Evolutionary conservation across 37 sponge, comb jelly and placozoan genomes (phyloP).

Genomic region (Halichondria panicea): DNA sequence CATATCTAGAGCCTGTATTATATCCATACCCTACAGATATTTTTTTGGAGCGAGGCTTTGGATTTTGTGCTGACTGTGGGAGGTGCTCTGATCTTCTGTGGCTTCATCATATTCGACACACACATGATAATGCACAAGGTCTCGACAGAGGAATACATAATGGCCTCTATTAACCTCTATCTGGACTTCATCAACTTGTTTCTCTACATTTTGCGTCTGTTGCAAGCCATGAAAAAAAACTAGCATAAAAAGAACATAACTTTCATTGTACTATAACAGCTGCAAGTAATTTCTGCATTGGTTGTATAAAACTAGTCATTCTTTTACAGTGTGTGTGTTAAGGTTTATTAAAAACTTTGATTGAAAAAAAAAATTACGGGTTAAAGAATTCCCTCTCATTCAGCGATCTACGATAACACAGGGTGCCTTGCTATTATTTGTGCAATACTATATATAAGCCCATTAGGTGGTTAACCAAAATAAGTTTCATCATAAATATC

Average conservation of each 20-base stretch:
- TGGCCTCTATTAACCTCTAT: slow-evolving; percentile 95
- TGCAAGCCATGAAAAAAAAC: slow-evolving; percentile 53
- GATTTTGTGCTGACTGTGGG: slow-evolving; percentile 87
- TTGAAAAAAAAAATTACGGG: background rate
- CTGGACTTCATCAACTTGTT: slow-evolving; percentile 96
- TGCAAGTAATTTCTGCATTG: too few species aligned
- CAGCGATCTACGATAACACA: too few species aligned
- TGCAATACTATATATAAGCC: too few species aligned
- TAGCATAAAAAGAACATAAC: too few species aligned
- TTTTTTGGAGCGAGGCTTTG: slow-evolving; percentile 73
- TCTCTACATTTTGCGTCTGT: slow-evolving; percentile 83
- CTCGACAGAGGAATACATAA: slow-evolving; percentile 92
- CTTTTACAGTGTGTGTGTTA: background rate
- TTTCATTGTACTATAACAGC: too few species aligned
- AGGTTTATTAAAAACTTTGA: background rate
- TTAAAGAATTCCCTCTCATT: background rate
- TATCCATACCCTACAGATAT: slow-evolving; percentile 50
- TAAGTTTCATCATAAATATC: too few species aligned
- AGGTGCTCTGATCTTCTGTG: slow-evolving; percentile 94
- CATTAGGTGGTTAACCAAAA: too few species aligned
- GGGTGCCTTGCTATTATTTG: too few species aligned
- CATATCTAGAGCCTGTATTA: background rate
- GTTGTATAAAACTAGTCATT: background rate
- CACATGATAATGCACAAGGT: slow-evolving; percentile 94
- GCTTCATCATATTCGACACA: slow-evolving; percentile 96